These are phyloP conservation scores for Lophotis ruficrista DNA, from an alignment of 2,113 vertebrate genomes.

Conservation along the genomic window DNA sequence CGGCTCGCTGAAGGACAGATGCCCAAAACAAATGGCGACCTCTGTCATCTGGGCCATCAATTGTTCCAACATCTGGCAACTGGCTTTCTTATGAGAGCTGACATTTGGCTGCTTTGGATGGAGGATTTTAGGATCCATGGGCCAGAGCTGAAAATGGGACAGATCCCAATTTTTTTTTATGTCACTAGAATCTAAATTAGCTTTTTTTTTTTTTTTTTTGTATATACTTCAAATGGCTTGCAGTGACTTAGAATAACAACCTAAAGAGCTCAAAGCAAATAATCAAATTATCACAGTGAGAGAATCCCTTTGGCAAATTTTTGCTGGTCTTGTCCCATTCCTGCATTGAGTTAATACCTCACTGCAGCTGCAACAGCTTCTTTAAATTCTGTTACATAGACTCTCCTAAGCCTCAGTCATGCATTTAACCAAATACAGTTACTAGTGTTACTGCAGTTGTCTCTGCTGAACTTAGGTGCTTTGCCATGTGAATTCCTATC, in stretches of 20 bases:
- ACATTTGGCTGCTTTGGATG: neutral
- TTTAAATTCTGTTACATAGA: neutral
- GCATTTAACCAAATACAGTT: neutral
- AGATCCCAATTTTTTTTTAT: neutral
- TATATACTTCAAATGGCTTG: neutral
- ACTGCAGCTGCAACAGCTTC: neutral
- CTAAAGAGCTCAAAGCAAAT: neutral
- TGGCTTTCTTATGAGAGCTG: slow-evolving; percentile 33
- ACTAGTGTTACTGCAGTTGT: neutral
- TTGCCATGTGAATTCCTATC: neutral
- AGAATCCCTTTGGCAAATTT: neutral
- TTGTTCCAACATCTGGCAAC: slow-evolving; percentile 67
- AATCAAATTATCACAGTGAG: neutral
- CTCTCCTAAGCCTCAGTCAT: neutral
- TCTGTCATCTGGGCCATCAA: slow-evolving; percentile 63
- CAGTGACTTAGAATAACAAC: neutral
- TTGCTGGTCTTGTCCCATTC: neutral
- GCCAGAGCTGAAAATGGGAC: neutral
- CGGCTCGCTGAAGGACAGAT: neutral
- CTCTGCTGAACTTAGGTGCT: neutral
- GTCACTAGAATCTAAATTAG: neutral
- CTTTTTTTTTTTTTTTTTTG: too few relatives aligned
- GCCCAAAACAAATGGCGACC: slow-evolving; percentile 60
- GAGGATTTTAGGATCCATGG: neutral
- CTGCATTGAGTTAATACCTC: neutral